Percentiles rank a stretch among this genome's conserved stretches.
Conservation (phyloP, 2,113 vertebrate species). For the Leptobrachium leishanense region DNA sequence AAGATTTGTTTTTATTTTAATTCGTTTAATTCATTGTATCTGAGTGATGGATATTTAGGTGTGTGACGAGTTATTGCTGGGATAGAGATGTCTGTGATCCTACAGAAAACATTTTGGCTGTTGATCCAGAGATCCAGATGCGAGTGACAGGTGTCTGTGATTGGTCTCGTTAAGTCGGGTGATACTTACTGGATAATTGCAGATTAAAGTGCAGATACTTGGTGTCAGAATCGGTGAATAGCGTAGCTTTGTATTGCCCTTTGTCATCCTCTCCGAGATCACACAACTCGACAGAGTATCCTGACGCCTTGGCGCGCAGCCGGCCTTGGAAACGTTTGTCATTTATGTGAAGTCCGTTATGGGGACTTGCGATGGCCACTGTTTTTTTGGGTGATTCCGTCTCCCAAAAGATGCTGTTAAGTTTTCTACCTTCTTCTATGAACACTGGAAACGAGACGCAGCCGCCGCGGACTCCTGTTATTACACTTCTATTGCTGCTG, state of each 20-base stretch:
- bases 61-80: too few relatives aligned
- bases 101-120: too few relatives aligned
- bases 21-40: too few relatives aligned
- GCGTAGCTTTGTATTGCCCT: rapidly evolving
- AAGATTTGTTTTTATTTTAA: too few relatives aligned
- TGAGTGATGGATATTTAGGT: too few relatives aligned
- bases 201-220: background rate
- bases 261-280: background rate
- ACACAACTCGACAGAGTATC: background rate
- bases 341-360: background rate
- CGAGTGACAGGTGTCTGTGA: too few relatives aligned
- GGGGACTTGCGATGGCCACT: conserved; percentile 4
- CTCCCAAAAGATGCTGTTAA: conserved; percentile 19
- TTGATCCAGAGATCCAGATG: too few relatives aligned
- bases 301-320: background rate
- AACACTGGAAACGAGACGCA: conserved; percentile 20
- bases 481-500: background rate
- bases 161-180: too few relatives aligned
- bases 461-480: background rate
- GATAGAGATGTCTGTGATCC: too few relatives aligned
- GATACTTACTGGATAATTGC: conserved; percentile 20
- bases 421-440: background rate
- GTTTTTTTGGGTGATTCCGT: background rate
- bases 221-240: conserved; percentile 22
- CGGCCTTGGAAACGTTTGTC: rapidly evolving